Base-by-base conservation (phyloP, 2,888 invertebrate species). In the Xanthia icteritia region DNA sequence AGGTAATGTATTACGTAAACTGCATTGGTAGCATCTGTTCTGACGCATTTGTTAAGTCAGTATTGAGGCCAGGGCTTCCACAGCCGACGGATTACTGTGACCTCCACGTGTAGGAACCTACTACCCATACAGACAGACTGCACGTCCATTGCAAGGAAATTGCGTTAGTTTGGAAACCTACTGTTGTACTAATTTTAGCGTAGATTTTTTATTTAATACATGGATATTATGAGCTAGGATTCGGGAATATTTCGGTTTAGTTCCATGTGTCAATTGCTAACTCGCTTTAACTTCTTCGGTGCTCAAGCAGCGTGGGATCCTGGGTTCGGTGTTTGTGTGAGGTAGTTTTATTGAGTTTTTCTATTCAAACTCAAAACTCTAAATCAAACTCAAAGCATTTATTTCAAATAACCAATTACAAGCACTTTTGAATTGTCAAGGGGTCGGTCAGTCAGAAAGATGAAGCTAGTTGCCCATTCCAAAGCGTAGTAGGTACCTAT, bases 51-150 rank as follows among this genome's bases (percentile, higher is more conserved):
- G 58, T 36, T 58, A 20, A 11, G 36, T 54, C 73, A 48, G 67
- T 71, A 83, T 83, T 61, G 63, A 79, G 83, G 83, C 76, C 83
- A 83, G 45, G 83, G 73, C 69, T 83, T 48, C 58, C 58, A 39
- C 61, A 67, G 51, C 66, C 63, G 79, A 67, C 67, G 39, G 63
- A 67, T 66, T 51, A 60, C 70, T 69, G n/a, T 5, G 72, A 60
- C 69, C 73, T 70, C 54, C n/a, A 51, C 65, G 20, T 51, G 13
- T 56, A 31, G 8, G 17, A 17, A 60, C 60, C 8, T 31, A 31
- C 17, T 60, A 66, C 8, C 9, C 15, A n/a, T 42, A 39, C 48
- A 56, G 31, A 36, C 61, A 13, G 5, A 60, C 42, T 64, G 31
- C 23, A 17, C 17, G 67, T 27, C 63, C n/a, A 27, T 17, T 73